Conservation (phyloP, 2,888 invertebrate species). For the Rhagonycha fulva region DNA sequence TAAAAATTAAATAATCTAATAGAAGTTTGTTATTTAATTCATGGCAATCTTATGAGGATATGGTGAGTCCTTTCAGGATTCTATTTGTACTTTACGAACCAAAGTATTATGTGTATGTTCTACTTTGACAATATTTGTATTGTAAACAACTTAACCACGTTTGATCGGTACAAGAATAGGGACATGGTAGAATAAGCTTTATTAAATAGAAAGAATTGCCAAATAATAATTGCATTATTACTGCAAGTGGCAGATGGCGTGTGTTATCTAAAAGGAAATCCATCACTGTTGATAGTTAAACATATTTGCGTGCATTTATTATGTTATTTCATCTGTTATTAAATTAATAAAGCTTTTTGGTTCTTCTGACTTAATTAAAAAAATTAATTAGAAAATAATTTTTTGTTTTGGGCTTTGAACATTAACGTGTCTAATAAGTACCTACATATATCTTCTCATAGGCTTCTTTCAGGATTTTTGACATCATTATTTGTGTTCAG, state of each 20-base stretch:
- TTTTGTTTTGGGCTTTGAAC: neutral
- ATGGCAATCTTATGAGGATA: conserved; percentile 6
- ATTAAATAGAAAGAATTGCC: neutral
- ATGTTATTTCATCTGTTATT: neutral
- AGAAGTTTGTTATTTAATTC: conserved; percentile 11
- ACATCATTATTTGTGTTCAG: too few species aligned
- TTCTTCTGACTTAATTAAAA: neutral
- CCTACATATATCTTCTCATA: too few species aligned
- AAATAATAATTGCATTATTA: conserved; percentile 24
- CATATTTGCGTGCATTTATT: conserved; percentile 26
- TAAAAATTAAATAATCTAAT: conserved; percentile 8
- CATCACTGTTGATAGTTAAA: conserved; percentile 11
- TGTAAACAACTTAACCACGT: conserved; percentile 9
- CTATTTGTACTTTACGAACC: neutral
- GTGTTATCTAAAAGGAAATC: conserved; percentile 10
- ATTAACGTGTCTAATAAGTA: neutral
- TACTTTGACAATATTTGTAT: conserved; percentile 5
- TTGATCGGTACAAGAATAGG: conserved; percentile 5
- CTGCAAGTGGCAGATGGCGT: conserved; percentile 27
- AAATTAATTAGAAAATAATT: neutral
- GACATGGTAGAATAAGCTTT: neutral
- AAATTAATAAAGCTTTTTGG: neutral
- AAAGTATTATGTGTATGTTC: conserved; percentile 5
- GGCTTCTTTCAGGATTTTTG: neutral
- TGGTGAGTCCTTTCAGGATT: conserved; percentile 2